Conservation (phyloP, 2,113 vertebrate genomes). For the Thymallus thymallus region DNA sequence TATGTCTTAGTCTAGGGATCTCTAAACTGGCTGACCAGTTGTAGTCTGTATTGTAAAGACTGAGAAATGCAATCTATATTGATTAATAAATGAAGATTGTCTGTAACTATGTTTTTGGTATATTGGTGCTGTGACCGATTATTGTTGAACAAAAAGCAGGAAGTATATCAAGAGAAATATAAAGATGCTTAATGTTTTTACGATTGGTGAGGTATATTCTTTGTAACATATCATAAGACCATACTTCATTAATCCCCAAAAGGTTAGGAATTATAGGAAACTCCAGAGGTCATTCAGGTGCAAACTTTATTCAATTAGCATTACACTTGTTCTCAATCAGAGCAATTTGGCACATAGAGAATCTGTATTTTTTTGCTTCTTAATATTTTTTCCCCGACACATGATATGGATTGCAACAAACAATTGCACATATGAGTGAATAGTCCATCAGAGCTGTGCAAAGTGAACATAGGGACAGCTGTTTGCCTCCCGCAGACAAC, state of each 20-base stretch:
- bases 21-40: conserved; percentile 19
- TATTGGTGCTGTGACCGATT: background rate
- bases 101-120: conserved; percentile 12
- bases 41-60: conserved; percentile 54
- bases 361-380: conserved; percentile 66
- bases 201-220: background rate
- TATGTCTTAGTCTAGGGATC: conserved; percentile 7
- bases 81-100: conserved; percentile 68
- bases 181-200: conserved; percentile 18
- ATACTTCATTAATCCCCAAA: no score
- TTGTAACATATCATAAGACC: background rate
- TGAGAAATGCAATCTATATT: conserved; percentile 64
- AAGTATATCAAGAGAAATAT: no score
- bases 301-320: conserved; percentile 72
- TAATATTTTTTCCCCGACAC: conserved; percentile 55
- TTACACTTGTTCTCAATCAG: conserved; percentile 59
- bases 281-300: conserved; percentile 14
- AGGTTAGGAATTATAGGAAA: no score
- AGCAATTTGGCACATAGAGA: conserved; percentile 70
- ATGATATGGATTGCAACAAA: conserved; percentile 61
- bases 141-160: background rate
- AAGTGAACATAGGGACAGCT: conserved; percentile 25
- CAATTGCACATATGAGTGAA: conserved; percentile 60
- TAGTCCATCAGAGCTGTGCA: conserved; percentile 49
- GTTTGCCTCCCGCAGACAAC: conserved; percentile 57